A percentile compares a stretch with the other conserved stretches of the same genome.
These are phyloP conservation scores for Ceratoteleas bidentatus DNA, from an alignment of 1,140 invertebrate species.

Conservation along the genomic window DNA sequence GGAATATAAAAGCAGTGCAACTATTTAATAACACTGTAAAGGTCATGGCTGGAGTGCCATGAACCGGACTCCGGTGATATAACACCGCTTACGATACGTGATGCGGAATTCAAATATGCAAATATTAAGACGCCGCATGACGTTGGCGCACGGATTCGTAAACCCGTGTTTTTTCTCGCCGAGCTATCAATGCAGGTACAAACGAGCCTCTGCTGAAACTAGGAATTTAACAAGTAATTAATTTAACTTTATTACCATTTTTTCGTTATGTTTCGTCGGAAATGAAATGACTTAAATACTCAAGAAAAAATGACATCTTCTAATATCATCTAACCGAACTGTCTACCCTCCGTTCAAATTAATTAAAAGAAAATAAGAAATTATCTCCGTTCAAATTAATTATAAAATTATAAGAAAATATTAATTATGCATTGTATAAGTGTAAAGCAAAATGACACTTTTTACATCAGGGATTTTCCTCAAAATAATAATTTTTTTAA, in stretches of 20 bases:
- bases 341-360: no score
- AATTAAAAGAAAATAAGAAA: no score
- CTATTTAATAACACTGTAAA: conserved; percentile 52
- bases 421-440: no score
- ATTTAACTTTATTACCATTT: conserved; percentile 11
- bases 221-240: conserved; percentile 28
- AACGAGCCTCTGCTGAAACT: conserved; percentile 7
- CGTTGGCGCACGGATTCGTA: conserved; percentile 16
- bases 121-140: conserved; percentile 46
- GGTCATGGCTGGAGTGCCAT: conserved; percentile 53
- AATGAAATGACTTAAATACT: no score
- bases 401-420: no score
- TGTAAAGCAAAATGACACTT: no score
- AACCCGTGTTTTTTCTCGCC: conserved; percentile 12
- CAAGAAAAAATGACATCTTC: no score
- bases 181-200: neutral
- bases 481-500: no score
- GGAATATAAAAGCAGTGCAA: conserved; percentile 44
- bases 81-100: conserved; percentile 46
- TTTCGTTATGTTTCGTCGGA: no score
- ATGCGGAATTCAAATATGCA: conserved; percentile 58
- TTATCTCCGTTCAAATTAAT: no score
- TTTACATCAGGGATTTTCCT: no score
- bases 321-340: no score
- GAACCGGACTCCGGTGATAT: conserved; percentile 52